phyloP scores from a whole-genome alignment of 2,113 vertebrate genomes.

The Oreotrochilus melanogaster region DNA sequence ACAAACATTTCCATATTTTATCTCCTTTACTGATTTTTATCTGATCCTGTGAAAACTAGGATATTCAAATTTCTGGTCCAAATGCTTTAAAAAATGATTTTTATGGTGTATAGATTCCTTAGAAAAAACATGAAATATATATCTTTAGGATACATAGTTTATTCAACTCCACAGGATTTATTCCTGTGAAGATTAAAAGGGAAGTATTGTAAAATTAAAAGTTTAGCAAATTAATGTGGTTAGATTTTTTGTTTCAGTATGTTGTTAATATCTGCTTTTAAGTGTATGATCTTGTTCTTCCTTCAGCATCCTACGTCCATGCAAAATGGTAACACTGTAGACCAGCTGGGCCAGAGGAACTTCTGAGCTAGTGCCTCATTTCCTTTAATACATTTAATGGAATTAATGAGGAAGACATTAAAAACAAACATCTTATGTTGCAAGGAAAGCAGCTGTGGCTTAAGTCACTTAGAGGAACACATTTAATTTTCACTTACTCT shows the following conservation, averaged over 20 bases:
- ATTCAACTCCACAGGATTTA: background rate
- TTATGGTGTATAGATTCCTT: background rate
- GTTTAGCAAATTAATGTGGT: background rate
- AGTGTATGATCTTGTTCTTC: background rate
- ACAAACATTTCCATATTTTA: background rate
- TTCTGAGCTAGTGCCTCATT: background rate
- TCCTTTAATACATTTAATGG: background rate
- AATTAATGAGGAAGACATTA: background rate
- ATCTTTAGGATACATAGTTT: background rate
- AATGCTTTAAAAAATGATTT: background rate
- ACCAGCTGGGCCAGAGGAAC: background rate
- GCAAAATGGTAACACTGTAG: background rate
- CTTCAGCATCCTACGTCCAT: background rate
- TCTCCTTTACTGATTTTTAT: background rate
- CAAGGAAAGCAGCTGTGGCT: background rate
- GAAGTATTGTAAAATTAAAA: background rate
- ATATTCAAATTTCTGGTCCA: background rate
- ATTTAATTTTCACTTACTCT: background rate
- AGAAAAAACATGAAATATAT: background rate
- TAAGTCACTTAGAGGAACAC: background rate
- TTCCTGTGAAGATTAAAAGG: background rate
- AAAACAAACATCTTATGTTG: rapidly evolving
- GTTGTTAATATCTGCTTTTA: background rate
- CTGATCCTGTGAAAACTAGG: background rate
- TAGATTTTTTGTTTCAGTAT: background rate